A percentile compares a stretch with the other conserved stretches of the same genome.
These are phyloP conservation scores for Saxidomus purpurata DNA, from an alignment of 1,140 invertebrate genomes.

Conservation along the genomic window DNA sequence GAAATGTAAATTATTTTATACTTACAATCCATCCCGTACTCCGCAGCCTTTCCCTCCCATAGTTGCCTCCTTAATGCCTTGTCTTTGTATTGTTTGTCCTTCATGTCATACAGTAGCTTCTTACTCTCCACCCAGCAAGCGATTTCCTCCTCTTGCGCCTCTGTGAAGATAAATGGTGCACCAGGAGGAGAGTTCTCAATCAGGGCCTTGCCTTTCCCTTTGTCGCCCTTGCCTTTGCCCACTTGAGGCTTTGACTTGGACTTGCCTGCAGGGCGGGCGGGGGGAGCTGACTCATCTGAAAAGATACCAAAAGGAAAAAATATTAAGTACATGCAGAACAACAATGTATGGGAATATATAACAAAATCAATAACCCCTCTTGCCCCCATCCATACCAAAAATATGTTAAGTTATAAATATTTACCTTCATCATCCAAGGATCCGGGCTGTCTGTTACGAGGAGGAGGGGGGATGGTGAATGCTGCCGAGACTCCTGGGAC, in stretches of 20 bases:
- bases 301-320: neutral
- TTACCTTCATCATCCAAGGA: neutral
- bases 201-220: neutral
- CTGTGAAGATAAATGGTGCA: too few relatives aligned
- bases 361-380: neutral
- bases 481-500: neutral
- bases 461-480: neutral
- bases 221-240: neutral
- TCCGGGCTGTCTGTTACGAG: slow-evolving; percentile 9
- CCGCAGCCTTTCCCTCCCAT: slow-evolving; percentile 38
- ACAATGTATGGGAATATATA: slow-evolving; percentile 36
- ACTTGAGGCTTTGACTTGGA: slow-evolving; percentile 22
- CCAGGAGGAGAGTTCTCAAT: neutral
- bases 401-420: slow-evolving; percentile 32
- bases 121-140: slow-evolving; percentile 43
- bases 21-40: slow-evolving; percentile 55
- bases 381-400: slow-evolving; percentile 11
- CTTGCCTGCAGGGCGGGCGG: neutral
- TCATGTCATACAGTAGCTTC: slow-evolving; percentile 46
- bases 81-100: slow-evolving; percentile 42
- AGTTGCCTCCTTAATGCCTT: slow-evolving; percentile 49
- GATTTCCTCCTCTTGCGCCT: slow-evolving; percentile 56
- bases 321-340: slow-evolving; percentile 25
- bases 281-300: neutral
- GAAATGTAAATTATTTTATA: slow-evolving; percentile 35